Evolutionary conservation across 1,140 invertebrate species (phyloP).

Genomic region (Neoseiulus cucumeris): DNA sequence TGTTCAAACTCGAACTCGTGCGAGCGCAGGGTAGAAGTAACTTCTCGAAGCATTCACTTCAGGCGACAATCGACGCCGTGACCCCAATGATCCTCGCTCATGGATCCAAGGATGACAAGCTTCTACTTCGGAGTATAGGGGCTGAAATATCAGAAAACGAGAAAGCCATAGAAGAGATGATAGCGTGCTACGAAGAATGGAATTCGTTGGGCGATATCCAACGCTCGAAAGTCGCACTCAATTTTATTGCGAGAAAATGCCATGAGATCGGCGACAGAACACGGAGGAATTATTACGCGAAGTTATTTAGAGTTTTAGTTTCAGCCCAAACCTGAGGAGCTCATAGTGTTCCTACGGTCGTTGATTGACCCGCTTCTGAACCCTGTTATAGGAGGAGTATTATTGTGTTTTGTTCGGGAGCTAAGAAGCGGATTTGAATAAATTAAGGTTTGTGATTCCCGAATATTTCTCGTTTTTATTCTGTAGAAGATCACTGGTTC

Average conservation of each 20-base stretch:
- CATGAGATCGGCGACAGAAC: neutral
- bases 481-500: no score
- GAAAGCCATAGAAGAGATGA: neutral
- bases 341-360: no score
- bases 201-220: neutral
- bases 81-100: constrained; percentile 1
- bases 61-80: neutral
- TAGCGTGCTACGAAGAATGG: neutral
- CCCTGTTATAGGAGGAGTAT: no score
- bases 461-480: no score
- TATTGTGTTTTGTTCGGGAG: no score
- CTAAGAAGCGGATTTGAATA: no score
- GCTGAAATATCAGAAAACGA: neutral
- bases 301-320: neutral
- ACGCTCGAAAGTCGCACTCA: neutral
- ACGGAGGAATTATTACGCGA: neutral
- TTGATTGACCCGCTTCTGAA: no score
- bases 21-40: neutral
- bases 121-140: neutral
- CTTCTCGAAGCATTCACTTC: neutral
- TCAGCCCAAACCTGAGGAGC: no score
- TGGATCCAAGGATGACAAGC: constrained; percentile 6
- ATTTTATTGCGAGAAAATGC: neutral
- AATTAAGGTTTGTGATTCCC: no score
- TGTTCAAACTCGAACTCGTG: constrained; percentile 6